Percentiles rank a stretch among this genome's conserved stretches.
Evolutionary conservation across 2,113 vertebrate genomes (phyloP).

Genomic region (Eclectus roratus): DNA sequence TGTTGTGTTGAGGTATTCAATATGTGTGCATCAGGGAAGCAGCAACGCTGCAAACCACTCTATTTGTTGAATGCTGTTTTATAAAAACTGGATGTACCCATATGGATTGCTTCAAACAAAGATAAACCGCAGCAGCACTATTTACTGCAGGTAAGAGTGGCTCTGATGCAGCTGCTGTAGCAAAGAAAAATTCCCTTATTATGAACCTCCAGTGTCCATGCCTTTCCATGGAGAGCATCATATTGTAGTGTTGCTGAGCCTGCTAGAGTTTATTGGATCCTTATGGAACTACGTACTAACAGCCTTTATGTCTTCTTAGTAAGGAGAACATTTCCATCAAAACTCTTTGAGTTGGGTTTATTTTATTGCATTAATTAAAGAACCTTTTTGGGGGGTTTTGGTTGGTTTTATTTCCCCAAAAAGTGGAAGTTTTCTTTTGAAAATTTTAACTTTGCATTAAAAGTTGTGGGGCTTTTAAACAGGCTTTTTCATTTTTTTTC

Average conservation of each 20-base stretch:
- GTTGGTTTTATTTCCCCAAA: neutral
- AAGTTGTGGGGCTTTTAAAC: fast-evolving
- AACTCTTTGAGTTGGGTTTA: neutral
- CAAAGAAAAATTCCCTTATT: neutral
- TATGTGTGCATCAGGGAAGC: slow-evolving; percentile 8
- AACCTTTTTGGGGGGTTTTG: neutral
- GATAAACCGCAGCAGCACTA: neutral
- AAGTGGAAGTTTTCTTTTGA: neutral
- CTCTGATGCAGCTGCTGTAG: neutral
- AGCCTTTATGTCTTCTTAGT: neutral
- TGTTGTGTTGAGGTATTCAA: slow-evolving; percentile 5
- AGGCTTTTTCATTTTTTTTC: neutral
- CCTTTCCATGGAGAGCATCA: neutral
- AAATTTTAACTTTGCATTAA: neutral
- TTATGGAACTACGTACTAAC: neutral
- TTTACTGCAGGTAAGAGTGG: neutral
- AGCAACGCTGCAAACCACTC: neutral
- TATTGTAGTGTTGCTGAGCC: neutral
- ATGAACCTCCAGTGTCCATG: neutral
- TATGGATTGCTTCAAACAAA: neutral
- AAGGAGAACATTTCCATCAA: neutral
- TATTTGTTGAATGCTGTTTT: neutral
- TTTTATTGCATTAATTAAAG: neutral
- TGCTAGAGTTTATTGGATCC: neutral
- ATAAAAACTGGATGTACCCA: neutral